phyloP scores from a whole-genome alignment of 2,113 vertebrate genomes.

The Neopipo cinnamomea region DNA sequence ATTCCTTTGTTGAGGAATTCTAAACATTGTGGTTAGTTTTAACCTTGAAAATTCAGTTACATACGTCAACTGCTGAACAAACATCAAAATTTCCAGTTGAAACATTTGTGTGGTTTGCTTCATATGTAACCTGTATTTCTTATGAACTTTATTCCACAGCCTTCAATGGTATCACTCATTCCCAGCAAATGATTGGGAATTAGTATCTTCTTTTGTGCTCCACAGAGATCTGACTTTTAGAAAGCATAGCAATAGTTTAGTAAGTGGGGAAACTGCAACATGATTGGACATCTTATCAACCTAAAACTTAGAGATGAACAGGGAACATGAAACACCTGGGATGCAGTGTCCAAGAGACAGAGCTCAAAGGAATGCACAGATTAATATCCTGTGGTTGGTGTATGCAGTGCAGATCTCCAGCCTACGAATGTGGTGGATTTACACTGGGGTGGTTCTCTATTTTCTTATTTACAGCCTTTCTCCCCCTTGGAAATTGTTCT shows the following conservation, averaged over 20 bases:
- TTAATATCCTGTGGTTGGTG: too few relatives aligned
- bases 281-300: not conserved
- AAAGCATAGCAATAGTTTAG: not conserved
- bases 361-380: not conserved
- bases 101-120: not conserved
- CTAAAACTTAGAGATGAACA: not conserved
- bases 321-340: not conserved
- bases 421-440: not conserved
- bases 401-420: not conserved
- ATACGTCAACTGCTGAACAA: not conserved
- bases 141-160: not conserved
- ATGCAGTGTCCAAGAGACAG: not conserved
- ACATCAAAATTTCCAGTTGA: not conserved
- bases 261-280: accelerated
- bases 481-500: not conserved
- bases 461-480: not conserved
- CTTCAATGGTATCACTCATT: not conserved
- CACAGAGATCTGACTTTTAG: not conserved
- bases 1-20: not conserved
- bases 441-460: not conserved
- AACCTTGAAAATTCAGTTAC: not conserved
- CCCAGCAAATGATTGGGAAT: too few relatives aligned
- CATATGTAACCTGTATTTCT: not conserved
- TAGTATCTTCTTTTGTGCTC: not conserved
- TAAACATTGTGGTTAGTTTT: not conserved